Evolutionary conservation across 2,113 vertebrate genomes (phyloP).

Genomic region (Gyps fulvus): DNA sequence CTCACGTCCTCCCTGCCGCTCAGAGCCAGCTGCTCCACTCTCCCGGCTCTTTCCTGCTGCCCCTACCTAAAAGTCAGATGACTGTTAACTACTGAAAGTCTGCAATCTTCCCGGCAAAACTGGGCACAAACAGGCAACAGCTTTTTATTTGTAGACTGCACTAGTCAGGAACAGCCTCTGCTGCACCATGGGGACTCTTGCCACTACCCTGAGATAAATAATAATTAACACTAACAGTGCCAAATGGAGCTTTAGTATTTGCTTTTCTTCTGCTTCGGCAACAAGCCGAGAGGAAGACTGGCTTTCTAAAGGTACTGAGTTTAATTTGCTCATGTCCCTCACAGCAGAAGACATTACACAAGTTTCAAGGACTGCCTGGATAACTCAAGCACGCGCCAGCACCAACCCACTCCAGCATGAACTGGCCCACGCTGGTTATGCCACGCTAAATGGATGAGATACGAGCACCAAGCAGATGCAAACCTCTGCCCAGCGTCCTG

Average conservation of each 20-base stretch:
- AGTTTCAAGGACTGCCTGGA: background rate
- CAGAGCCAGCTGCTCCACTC: background rate
- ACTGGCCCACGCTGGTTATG: fast-evolving
- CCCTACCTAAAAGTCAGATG: background rate
- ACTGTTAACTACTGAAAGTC: background rate
- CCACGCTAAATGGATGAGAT: fast-evolving
- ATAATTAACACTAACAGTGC: background rate
- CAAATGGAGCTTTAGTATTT: background rate
- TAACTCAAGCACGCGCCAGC: background rate
- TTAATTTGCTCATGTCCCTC: background rate
- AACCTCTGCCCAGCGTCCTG: background rate
- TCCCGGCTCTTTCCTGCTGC: background rate
- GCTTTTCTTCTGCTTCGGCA: background rate
- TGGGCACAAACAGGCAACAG: background rate
- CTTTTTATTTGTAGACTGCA: background rate
- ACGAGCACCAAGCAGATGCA: background rate
- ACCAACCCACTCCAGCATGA: background rate
- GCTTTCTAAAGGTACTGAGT: background rate
- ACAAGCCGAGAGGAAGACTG: background rate
- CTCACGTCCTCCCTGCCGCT: background rate
- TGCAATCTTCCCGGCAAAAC: background rate
- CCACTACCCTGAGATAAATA: background rate
- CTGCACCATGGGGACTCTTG: fast-evolving
- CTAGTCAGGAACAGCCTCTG: background rate
- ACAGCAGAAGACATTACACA: background rate